Percentiles rank a stretch among this genome's conserved stretches.
phyloP scores from a whole-genome alignment of 1,140 invertebrate species.

The Drosophila oshimai region DNA sequence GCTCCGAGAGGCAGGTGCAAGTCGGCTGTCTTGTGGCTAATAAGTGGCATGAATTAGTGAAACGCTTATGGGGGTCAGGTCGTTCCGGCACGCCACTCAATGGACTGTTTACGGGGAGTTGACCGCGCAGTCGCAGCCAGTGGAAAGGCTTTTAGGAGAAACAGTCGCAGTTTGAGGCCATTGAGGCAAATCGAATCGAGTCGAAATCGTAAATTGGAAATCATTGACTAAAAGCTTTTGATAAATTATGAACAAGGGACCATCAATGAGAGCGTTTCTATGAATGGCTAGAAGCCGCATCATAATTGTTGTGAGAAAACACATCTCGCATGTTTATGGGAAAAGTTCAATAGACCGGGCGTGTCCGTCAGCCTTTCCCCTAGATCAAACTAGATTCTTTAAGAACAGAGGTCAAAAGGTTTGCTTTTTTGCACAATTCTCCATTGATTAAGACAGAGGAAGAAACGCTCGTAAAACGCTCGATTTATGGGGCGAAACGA shows the following conservation, averaged over 20 bases:
- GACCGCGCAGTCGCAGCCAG: slow-evolving; percentile 13
- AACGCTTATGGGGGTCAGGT: slow-evolving; percentile 73
- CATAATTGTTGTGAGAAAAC: slow-evolving; percentile 75
- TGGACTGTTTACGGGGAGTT: slow-evolving; percentile 57
- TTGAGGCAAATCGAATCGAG: slow-evolving; percentile 63
- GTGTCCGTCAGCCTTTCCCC: slow-evolving; percentile 64
- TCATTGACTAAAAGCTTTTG: slow-evolving; percentile 81
- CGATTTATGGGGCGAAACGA: slow-evolving; percentile 57
- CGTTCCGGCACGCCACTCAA: slow-evolving; percentile 63
- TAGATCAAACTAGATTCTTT: slow-evolving; percentile 30
- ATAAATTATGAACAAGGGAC: slow-evolving; percentile 64
- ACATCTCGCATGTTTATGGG: slow-evolving; percentile 58
- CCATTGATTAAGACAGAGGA: slow-evolving; percentile 26
- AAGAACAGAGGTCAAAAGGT: slow-evolving; percentile 57
- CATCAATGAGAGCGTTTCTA: slow-evolving; percentile 52
- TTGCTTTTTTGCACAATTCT: slow-evolving; percentile 43
- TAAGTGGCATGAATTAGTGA: slow-evolving; percentile 79
- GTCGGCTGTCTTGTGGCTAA: slow-evolving; percentile 58
- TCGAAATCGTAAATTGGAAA: slow-evolving; percentile 76
- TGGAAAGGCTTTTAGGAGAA: slow-evolving; percentile 59
- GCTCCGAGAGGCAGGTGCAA: slow-evolving; percentile 64
- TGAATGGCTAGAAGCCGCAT: slow-evolving; percentile 50
- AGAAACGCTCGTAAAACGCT: slow-evolving; percentile 48
- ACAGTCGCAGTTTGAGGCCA: slow-evolving; percentile 56
- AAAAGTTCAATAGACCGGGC: slow-evolving; percentile 58